Evolutionary conservation across 2,113 vertebrate species (phyloP), one percentile per base, ranked within the genome.

Genomic region (Hirundichthys speculiger): DNA sequence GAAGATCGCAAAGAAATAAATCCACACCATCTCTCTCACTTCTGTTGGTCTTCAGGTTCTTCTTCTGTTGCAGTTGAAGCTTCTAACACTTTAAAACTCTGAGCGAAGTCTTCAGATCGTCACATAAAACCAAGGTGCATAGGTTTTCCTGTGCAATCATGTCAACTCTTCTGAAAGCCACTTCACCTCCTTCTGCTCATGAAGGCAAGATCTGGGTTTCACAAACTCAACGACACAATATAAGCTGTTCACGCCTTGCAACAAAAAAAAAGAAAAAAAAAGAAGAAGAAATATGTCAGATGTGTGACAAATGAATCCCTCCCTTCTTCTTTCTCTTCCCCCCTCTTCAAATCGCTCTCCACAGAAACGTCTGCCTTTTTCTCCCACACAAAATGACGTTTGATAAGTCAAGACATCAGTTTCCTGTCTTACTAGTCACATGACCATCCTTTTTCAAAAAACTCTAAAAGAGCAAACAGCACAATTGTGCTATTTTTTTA

Each of bases 371-470:
- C 70, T 77, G 52, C 62, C 50, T 53, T 45, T 63, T 63, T 25
- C 43, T 68, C 45, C 53, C 62, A 77, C 75, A 66, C 76, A 79
- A 52, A 24, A 55, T 73, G 75, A 76, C 45, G 41, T 62, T n/a
- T 79, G 30, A 48, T 46, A 68, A 46, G 30, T 27, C 63, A 64
- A 61, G 25, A 71, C 46, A 42, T 19, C 43, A 7, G 68, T 64
- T 86, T 88, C 82, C 80, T 81, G 60, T 75, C 41, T 40, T 49
- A 46, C 0, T 0, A 14, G 70, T 78, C 74, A 84, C 75, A 79
- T 70, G 66, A 54, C 51, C 48, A 20, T 5, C 14, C 27, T 69
- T 12, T 50, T 46, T 57, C n/a, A 57, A 40, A 40, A 9, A 43
- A 1, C 2, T 48, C 5, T 22, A 18, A 51, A 22, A 66, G 49